phyloP scores from a whole-genome alignment of 1,140 invertebrate species.

The Aleiodes sp. region DNA sequence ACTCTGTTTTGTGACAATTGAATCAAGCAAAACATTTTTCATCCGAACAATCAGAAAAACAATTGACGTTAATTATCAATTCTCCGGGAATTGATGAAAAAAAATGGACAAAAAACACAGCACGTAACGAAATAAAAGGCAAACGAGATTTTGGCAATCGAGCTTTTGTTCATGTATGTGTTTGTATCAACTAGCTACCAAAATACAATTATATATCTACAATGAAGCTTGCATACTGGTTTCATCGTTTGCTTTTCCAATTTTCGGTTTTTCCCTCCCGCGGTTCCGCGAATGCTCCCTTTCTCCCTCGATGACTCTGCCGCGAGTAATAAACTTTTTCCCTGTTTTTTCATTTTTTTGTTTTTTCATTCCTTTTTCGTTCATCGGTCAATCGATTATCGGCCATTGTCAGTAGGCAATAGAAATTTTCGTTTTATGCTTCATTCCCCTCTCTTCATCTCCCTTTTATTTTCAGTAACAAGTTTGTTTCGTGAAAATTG shows the following conservation, averaged over 20 bases:
- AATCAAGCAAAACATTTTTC: not conserved
- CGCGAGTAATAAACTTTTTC: conserved; percentile 12
- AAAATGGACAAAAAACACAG: not conserved
- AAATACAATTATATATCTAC: conserved; percentile 15
- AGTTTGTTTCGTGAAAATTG: too few species aligned
- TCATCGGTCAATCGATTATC: conserved; percentile 10
- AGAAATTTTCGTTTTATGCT: not conserved
- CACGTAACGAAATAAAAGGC: conserved; percentile 1
- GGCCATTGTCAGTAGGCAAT: not conserved
- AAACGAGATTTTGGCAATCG: conserved; percentile 3
- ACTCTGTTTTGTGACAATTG: not conserved
- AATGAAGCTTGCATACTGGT: conserved; percentile 13
- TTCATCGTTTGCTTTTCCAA: conserved; percentile 14
- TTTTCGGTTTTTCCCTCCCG: conserved; percentile 9
- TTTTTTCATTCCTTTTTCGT: too few species aligned
- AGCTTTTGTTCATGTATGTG: not conserved
- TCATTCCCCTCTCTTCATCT: too few species aligned
- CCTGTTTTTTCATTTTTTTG: too few species aligned
- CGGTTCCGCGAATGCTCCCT: not conserved
- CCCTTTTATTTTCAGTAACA: too few species aligned
- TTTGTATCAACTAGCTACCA: not conserved
- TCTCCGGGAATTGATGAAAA: not conserved
- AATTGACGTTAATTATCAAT: conserved; percentile 1
- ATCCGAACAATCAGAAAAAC: not conserved
- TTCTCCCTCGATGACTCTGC: not conserved